phyloP scores from a whole-genome alignment of 2,797 vertebrate species.

The Orientallactaga sibirica region DNA sequence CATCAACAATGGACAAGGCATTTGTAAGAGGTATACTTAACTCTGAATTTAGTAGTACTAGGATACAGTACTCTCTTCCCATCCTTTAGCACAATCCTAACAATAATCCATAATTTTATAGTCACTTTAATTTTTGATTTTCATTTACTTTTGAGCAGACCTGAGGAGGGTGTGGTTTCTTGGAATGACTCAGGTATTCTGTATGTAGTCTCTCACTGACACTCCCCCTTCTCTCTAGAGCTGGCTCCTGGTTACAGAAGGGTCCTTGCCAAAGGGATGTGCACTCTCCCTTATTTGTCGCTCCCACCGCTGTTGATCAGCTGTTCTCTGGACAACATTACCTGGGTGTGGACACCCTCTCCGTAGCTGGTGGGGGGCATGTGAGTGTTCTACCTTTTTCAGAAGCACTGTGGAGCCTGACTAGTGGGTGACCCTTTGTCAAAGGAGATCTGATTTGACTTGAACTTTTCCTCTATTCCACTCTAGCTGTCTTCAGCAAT shows the following conservation, averaged over 20 bases:
- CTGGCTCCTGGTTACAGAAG: not conserved
- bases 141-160: not conserved
- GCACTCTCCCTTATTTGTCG: not conserved
- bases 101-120: not conserved
- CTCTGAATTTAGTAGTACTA: constrained; percentile 3
- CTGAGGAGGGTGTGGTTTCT: not conserved
- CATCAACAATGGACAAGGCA: not conserved
- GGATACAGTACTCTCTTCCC: not conserved
- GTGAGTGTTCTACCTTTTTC: not conserved
- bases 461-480: not conserved
- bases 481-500: not conserved
- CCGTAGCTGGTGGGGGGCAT: not conserved
- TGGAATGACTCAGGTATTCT: not conserved
- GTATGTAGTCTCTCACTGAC: not conserved
- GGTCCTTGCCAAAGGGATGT: not conserved
- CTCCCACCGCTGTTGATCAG: not conserved
- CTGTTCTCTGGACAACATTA: rapidly evolving
- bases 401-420: not conserved
- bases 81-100: not conserved
- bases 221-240: not conserved
- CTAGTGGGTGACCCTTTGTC: not conserved
- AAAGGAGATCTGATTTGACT: not conserved
- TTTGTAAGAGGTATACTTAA: constrained; percentile 6
- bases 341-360: not conserved
- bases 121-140: constrained; percentile 42